Percentiles rank a stretch among this genome's conserved stretches.
Conservation (phyloP, 2,797 vertebrate species). For the Chromobotia macracanthus region DNA sequence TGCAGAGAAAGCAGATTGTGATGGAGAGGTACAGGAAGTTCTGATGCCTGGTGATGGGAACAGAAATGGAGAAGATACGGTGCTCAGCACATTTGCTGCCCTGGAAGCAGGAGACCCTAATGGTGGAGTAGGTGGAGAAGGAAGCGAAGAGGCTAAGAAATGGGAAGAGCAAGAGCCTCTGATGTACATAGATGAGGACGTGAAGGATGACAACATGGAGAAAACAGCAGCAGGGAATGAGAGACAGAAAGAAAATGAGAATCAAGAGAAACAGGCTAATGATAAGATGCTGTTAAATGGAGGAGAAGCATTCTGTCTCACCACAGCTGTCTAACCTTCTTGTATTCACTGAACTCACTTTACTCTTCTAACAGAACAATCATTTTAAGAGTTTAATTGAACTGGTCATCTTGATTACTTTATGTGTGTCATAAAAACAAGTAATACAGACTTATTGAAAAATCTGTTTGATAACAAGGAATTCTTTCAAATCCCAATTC, state of each 20-base stretch:
- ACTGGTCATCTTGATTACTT: not conserved
- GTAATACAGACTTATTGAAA: too few relatives aligned
- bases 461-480: too few relatives aligned
- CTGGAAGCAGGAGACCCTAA: slow-evolving; percentile 27
- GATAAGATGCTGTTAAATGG: slow-evolving; percentile 21
- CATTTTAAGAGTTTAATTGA: too few relatives aligned
- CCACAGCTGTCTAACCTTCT: slow-evolving; percentile 57
- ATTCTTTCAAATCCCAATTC: too few relatives aligned
- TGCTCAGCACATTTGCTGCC: slow-evolving; percentile 53
- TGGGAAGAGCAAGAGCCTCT: slow-evolving; percentile 62
- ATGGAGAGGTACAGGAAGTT: slow-evolving; percentile 30
- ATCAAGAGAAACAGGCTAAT: not conserved
- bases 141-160: slow-evolving; percentile 55
- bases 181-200: slow-evolving; percentile 62
- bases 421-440: not conserved
- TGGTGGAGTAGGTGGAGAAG: slow-evolving; percentile 51
- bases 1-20: slow-evolving; percentile 25
- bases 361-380: too few relatives aligned
- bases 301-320: slow-evolving; percentile 55
- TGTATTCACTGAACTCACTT: not conserved
- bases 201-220: slow-evolving; percentile 1
- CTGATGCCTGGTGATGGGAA: slow-evolving; percentile 25
- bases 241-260: slow-evolving; percentile 3
- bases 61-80: not conserved
- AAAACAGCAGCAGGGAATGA: slow-evolving; percentile 8